phyloP scores from a whole-genome alignment of 2,888 invertebrate species.

The Gymnoscelis rufifasciata region DNA sequence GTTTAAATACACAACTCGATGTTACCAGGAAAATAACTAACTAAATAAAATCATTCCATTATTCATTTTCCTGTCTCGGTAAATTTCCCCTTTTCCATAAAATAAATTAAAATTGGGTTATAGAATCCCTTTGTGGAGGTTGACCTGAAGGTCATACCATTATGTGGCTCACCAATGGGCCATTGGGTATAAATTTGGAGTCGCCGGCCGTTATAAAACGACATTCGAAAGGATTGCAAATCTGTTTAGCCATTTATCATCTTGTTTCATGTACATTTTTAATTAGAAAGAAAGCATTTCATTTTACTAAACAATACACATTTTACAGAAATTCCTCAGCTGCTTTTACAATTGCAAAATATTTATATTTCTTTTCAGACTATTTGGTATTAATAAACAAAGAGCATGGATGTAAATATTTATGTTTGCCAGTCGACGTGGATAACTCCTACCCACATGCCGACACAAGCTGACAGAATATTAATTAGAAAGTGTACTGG shows the following conservation, averaged over 20 bases:
- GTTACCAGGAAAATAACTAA: too few species aligned
- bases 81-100: not conserved
- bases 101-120: slow-evolving; percentile 2
- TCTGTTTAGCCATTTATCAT: not conserved
- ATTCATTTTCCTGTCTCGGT: too few species aligned
- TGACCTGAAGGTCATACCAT: slow-evolving; percentile 4
- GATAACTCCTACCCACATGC: slow-evolving; percentile 4
- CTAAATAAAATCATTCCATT: too few species aligned
- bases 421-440: not conserved
- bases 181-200: slow-evolving; percentile 13
- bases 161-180: slow-evolving; percentile 6
- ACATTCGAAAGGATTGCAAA: slow-evolving; percentile 5
- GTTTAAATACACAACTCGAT: too few species aligned
- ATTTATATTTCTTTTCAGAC: not conserved
- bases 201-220: slow-evolving; percentile 3
- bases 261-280: slow-evolving; percentile 3
- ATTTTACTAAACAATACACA: too few species aligned
- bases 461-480: slow-evolving; percentile 7
- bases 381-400: not conserved
- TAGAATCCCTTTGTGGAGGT: slow-evolving; percentile 11
- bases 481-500: slow-evolving; percentile 8
- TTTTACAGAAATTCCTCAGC: too few species aligned
- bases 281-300: too few species aligned
- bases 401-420: not conserved
- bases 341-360: too few species aligned